Percentiles rank a stretch among this genome's conserved stretches.
phyloP scores from a whole-genome alignment of 2,888 invertebrate species.

The Auanema sp. region DNA sequence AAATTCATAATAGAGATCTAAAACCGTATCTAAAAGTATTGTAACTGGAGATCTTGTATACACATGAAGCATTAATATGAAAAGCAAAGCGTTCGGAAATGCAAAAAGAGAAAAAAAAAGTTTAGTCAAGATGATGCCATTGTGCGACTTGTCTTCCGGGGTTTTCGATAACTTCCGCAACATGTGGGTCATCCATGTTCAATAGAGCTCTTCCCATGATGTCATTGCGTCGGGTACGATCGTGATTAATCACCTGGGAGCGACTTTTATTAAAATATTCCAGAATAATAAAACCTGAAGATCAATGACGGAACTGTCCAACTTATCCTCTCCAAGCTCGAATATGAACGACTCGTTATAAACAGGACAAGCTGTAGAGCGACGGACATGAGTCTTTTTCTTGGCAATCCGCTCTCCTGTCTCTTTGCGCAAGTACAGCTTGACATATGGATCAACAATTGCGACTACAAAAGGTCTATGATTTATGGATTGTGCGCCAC shows the following conservation, averaged over 20 bases:
- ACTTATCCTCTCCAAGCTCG: conserved; percentile 76
- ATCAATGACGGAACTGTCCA: conserved; percentile 44
- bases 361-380: conserved; percentile 85
- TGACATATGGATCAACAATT: conserved; percentile 84
- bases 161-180: conserved; percentile 75
- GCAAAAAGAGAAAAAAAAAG: not conserved
- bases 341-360: conserved; percentile 99
- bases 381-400: conserved; percentile 90
- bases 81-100: not conserved
- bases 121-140: conserved; percentile 84
- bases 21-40: no score
- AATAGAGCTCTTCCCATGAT: conserved; percentile 46
- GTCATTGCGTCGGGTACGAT: conserved; percentile 41
- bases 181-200: conserved; percentile 44
- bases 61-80: no score
- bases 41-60: no score
- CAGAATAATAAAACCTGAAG: conserved; percentile 33
- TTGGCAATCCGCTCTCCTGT: conserved; percentile 91
- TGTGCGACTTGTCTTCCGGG: conserved; percentile 97
- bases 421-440: conserved; percentile 89
- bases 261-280: not conserved
- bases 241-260: conserved; percentile 47
- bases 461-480: no score
- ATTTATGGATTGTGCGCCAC: not conserved
- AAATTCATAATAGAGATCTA: no score